phyloP scores from a whole-genome alignment of 2,113 vertebrate species.

The Gila orcuttii region DNA sequence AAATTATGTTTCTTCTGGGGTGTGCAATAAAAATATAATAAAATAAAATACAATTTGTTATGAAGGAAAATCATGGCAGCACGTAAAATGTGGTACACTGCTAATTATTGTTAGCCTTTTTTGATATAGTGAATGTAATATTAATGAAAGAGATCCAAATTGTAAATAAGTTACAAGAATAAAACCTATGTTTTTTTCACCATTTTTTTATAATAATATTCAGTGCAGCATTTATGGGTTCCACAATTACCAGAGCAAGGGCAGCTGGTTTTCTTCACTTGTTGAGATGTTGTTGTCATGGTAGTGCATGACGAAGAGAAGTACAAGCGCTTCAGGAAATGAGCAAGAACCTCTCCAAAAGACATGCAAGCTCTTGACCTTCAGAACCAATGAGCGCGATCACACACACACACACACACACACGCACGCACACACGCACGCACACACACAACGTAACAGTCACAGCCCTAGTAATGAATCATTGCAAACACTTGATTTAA shows the following conservation, averaged over 20 bases:
- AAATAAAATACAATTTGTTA: neutral
- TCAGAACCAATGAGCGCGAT: slow-evolving; percentile 48
- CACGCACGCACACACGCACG: neutral
- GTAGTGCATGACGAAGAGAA: slow-evolving; percentile 41
- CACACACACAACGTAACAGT: neutral
- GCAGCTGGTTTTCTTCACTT: slow-evolving; percentile 5
- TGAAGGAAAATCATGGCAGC: too few species aligned
- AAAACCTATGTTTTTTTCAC: too few species aligned
- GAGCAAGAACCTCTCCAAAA: slow-evolving; percentile 49
- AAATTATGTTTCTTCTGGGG: neutral
- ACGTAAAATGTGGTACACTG: too few species aligned
- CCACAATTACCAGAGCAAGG: neutral
- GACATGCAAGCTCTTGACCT: slow-evolving; percentile 55
- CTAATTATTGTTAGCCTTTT: too few species aligned
- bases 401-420: slow-evolving; percentile 14
- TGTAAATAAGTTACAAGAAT: too few species aligned
- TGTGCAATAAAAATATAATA: neutral
- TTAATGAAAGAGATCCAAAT: too few species aligned
- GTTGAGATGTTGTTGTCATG: slow-evolving; percentile 54
- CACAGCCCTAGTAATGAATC: neutral
- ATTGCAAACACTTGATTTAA: neutral
- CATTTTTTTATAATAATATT: neutral
- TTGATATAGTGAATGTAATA: too few species aligned
- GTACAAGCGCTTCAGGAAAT: slow-evolving; percentile 41
- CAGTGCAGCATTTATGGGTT: neutral